Evolutionary conservation across 2,113 vertebrate species (phyloP).

Genomic region (Pterocles orientalis): DNA sequence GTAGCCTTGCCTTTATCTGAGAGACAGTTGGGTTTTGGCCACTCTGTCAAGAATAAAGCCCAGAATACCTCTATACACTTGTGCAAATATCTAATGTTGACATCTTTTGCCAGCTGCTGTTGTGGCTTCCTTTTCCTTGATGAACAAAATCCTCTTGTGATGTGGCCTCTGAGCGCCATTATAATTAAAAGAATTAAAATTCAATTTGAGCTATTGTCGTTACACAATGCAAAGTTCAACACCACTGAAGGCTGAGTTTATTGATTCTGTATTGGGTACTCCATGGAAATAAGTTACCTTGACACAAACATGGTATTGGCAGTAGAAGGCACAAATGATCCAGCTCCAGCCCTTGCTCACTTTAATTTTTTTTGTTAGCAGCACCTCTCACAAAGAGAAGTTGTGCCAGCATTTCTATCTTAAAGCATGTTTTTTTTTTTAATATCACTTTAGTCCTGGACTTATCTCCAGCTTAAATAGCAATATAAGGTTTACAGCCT

Average conservation of each 20-base stretch:
- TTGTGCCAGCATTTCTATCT: neutral
- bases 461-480: neutral
- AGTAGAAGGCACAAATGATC: conserved; percentile 7
- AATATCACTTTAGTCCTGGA: neutral
- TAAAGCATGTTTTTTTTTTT: neutral
- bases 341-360: neutral
- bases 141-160: conserved; percentile 50
- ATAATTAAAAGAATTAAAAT: conserved; percentile 66
- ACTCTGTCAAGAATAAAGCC: neutral
- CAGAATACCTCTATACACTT: neutral
- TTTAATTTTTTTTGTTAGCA: neutral
- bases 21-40: neutral
- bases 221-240: conserved; percentile 65
- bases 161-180: conserved; percentile 21
- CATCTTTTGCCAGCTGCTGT: conserved; percentile 52
- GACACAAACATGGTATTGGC: conserved; percentile 14
- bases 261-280: conserved; percentile 45
- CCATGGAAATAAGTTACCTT: conserved; percentile 43
- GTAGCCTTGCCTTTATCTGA: neutral
- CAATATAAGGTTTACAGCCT: neutral
- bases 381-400: neutral
- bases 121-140: conserved; percentile 40
- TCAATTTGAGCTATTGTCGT: conserved; percentile 60
- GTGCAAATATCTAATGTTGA: conserved; percentile 57
- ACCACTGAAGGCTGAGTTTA: conserved; percentile 46